Percentiles rank a stretch among this genome's conserved stretches.
Conservation (phyloP, 2,888 invertebrate genomes). For the Crossocerus cetratus region DNA sequence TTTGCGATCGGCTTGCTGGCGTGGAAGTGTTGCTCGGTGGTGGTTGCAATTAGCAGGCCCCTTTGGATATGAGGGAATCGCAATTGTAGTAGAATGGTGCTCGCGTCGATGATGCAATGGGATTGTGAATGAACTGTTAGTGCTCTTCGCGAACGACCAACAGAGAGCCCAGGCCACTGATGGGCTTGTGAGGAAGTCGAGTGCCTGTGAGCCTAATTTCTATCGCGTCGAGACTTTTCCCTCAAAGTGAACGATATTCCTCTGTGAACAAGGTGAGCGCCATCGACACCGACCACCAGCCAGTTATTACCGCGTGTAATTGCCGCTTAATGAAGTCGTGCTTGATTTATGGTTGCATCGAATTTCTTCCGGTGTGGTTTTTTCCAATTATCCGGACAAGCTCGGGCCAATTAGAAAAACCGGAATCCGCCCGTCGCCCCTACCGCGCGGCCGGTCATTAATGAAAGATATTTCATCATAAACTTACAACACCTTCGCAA, state of each 20-base stretch:
- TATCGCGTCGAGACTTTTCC: neutral
- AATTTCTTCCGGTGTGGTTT: neutral
- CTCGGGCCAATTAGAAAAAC: neutral
- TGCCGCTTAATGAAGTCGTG: neutral
- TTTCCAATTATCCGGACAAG: neutral
- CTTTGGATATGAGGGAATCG: too few species aligned
- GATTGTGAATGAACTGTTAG: neutral
- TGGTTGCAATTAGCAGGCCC: too few species aligned
- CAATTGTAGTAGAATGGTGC: too few species aligned
- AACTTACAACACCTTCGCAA: constrained; percentile 8
- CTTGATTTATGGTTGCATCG: neutral
- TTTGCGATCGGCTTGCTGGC: too few species aligned
- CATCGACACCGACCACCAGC: too few species aligned
- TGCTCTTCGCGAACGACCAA: neutral
- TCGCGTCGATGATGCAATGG: neutral
- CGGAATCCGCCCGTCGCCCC: neutral
- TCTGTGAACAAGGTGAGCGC: too few species aligned
- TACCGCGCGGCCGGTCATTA: neutral
- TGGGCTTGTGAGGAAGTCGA: neutral
- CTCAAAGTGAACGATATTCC: too few species aligned
- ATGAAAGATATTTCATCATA: constrained; percentile 10
- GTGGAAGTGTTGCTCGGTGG: too few species aligned
- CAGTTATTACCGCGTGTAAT: too few species aligned
- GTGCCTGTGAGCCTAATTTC: neutral
- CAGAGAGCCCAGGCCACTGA: neutral